Evolutionary conservation across 1,140 invertebrate genomes (phyloP).

Genomic region (Diorhabda elongata): DNA sequence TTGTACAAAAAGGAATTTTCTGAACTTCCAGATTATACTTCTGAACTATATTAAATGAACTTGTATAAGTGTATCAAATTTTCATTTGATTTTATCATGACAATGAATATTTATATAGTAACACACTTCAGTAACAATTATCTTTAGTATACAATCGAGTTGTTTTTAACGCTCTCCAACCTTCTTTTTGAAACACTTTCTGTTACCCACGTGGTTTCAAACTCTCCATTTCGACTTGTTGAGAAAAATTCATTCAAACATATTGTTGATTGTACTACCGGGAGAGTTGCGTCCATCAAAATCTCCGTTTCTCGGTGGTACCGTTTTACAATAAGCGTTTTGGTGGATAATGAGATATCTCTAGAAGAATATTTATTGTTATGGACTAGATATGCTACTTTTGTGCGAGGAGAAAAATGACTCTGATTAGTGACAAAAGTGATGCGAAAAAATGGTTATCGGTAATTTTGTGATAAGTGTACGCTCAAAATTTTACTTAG

Average conservation of each 20-base stretch:
- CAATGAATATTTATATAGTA: too few species aligned
- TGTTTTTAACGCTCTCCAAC: background rate
- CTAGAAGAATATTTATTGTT: background rate
- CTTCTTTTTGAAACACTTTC: background rate
- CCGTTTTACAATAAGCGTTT: background rate
- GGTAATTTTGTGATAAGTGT: constrained; percentile 11
- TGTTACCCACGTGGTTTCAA: constrained; percentile 18
- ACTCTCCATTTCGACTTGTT: background rate
- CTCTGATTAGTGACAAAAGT: constrained; percentile 9
- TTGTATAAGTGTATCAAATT: too few species aligned
- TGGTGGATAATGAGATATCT: background rate
- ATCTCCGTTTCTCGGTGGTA: constrained; percentile 12
- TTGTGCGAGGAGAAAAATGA: constrained; percentile 8
- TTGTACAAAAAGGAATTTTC: too few species aligned
- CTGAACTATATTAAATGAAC: too few species aligned
- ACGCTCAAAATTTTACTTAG: constrained; percentile 9
- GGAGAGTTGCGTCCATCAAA: constrained; percentile 1
- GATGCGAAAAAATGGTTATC: background rate
- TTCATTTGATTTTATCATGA: background rate
- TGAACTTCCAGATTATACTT: too few species aligned
- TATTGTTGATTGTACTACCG: background rate
- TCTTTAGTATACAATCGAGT: constrained; percentile 1
- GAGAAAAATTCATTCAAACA: background rate
- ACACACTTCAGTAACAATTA: background rate
- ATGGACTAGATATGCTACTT: background rate